Evolutionary conservation across 2,797 vertebrate genomes (phyloP), one percentile per base, ranked within the genome.

Genomic region (Rousettus madagascariensis): DNA sequence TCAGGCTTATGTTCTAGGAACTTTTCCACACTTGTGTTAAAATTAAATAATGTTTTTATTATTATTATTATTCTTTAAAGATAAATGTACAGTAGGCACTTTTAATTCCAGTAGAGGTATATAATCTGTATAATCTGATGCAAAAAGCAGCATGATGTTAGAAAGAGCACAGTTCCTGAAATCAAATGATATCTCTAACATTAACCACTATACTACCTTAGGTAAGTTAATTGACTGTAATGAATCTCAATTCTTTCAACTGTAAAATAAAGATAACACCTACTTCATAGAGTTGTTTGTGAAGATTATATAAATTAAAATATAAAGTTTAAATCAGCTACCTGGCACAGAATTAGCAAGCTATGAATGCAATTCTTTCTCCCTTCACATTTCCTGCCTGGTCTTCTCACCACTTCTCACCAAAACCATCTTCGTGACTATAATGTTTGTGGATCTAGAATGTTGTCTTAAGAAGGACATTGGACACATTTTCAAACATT

Each of bases 191-290:
- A 46, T 84, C 11, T 13, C 59, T 68, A 13, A 61, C 30, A 77
- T 92, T 55, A 75, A 49, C 24, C 72, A 24, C 63, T 53, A 53
- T 46, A 53, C 33, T 71, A 63, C 41, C 28, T 46, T 91, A 51
- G 17, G 33, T 24, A 94, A 59, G 51, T 93, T 90, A 84, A 92
- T 72, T 89, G 78, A 79, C 46, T 94, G 90, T 63, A 86, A 77
- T 92, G 69, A 91, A 87, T 16, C 26, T 90, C n/a, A 71, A 11
- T 79, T 88, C 53, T 66, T 89, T 28, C 43, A 69, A 86, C 41
- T 75, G 6, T 91, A 94, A 95, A 94, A 88, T 86, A 85, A 94
- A 88, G 43, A 63, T 65, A 89, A 59, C 61, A 43, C 24, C 28
- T 90, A 65, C 36, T 5, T 63, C 26, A 53, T 10, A 30, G 19